Evolutionary conservation across 1,140 invertebrate species (phyloP).

Genomic region (Euwallacea similis): DNA sequence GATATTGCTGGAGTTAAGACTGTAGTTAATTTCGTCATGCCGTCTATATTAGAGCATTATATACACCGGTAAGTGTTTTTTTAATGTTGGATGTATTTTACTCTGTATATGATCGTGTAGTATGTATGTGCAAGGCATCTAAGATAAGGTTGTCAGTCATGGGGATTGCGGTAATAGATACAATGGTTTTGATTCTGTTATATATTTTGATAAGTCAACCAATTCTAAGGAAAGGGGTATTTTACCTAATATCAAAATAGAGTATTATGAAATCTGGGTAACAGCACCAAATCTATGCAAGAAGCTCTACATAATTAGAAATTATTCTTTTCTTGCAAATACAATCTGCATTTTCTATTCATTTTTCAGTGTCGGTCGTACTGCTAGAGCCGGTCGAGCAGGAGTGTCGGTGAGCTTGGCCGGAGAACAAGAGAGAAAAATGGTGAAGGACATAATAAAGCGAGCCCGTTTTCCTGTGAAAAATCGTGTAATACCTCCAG

Average conservation of each 20-base stretch:
- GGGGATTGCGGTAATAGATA: no score
- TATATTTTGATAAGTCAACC: not conserved
- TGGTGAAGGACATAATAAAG: slow-evolving; percentile 92
- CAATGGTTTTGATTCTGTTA: not conserved
- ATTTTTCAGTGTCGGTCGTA: slow-evolving; percentile 66
- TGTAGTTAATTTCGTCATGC: slow-evolving; percentile 96
- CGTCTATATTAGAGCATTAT: slow-evolving; percentile 91
- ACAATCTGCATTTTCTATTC: not conserved
- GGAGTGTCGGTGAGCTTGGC: slow-evolving; percentile 92
- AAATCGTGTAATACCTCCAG: slow-evolving; percentile 80
- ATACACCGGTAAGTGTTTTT: slow-evolving; percentile 66
- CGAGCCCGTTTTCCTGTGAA: slow-evolving; percentile 84
- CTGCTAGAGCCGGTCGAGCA: slow-evolving; percentile 87
- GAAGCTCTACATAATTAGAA: not conserved
- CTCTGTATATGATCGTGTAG: not conserved
- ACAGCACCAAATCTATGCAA: no score
- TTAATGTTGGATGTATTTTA: not conserved
- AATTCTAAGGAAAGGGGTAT: no score
- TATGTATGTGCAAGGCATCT: no score
- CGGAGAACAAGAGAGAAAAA: slow-evolving; percentile 85
- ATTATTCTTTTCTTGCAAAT: not conserved
- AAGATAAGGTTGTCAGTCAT: no score
- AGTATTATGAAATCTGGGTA: no score
- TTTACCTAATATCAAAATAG: no score
- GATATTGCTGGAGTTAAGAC: slow-evolving; percentile 96